Evolutionary conservation across 2,113 vertebrate species (phyloP).

Genomic region (Deroptyus accipitrinus): DNA sequence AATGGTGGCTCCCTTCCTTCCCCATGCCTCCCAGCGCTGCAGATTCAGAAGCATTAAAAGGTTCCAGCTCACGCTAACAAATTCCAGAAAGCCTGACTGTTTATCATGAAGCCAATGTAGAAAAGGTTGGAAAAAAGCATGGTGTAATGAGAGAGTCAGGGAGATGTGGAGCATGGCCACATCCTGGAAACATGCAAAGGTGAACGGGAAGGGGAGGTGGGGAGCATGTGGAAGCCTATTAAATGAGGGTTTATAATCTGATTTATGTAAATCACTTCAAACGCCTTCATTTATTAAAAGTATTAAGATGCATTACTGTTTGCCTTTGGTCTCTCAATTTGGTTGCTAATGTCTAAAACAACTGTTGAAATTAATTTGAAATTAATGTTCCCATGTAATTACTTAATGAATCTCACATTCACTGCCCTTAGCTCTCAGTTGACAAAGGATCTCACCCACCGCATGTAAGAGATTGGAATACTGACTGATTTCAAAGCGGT

Average conservation of each 20-base stretch:
- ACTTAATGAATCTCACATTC: conserved; percentile 63
- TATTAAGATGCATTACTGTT: conserved; percentile 37
- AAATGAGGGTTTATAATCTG: conserved; percentile 34
- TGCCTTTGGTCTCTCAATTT: conserved; percentile 47
- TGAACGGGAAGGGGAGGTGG: neutral
- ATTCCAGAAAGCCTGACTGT: neutral
- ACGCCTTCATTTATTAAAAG: conserved; percentile 54
- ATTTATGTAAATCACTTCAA: conserved; percentile 56
- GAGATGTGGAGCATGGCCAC: neutral
- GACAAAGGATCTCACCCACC: conserved; percentile 31
- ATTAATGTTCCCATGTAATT: conserved; percentile 65
- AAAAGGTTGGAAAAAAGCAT: neutral
- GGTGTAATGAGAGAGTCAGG: neutral
- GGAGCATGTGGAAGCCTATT: conserved; percentile 25
- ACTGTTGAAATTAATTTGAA: conserved; percentile 63
- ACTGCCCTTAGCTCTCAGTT: conserved; percentile 40
- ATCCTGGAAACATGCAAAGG: neutral
- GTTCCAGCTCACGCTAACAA: neutral
- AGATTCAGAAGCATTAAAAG: neutral
- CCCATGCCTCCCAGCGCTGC: neutral
- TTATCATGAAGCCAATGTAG: neutral
- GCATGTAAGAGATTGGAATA: neutral
- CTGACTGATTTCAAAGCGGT: conserved; percentile 10
- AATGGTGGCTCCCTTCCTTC: neutral
- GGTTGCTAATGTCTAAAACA: conserved; percentile 44